phyloP scores from a whole-genome alignment of 1,140 invertebrate species.

The Manduca sexta region DNA sequence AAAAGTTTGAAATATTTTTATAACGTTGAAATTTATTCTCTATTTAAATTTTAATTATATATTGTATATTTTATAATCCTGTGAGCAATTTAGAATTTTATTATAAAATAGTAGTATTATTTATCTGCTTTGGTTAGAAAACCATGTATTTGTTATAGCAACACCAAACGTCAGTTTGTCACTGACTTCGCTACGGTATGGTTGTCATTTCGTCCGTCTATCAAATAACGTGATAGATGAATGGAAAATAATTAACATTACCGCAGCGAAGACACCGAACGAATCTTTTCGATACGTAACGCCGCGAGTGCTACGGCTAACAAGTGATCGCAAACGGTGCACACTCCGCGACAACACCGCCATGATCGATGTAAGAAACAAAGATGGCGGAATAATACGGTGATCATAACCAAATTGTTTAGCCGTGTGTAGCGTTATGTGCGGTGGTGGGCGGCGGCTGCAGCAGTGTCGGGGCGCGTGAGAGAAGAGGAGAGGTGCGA shows the following conservation, averaged over 20 bases:
- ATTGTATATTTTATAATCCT: no score
- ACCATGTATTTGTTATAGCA: constrained; percentile 3
- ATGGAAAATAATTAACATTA: constrained; percentile 64
- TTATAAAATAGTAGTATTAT: neutral
- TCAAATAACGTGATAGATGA: constrained; percentile 61
- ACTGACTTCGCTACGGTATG: constrained; percentile 67
- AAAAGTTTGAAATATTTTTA: no score
- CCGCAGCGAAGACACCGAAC: constrained; percentile 42
- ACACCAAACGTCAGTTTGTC: constrained; percentile 56
- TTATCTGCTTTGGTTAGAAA: neutral
- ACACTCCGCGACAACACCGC: constrained; percentile 47
- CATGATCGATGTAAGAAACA: constrained; percentile 73
- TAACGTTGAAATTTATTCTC: no score
- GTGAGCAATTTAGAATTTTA: no score
- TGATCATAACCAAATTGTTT: constrained; percentile 67
- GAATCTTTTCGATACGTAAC: constrained; percentile 33
- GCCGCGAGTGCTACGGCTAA: constrained; percentile 30
- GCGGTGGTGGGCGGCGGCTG: constrained; percentile 49
- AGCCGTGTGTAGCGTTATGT: constrained; percentile 56
- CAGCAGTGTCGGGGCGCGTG: constrained; percentile 62
- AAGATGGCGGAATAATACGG: constrained; percentile 74
- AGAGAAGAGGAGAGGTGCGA: constrained; percentile 48
- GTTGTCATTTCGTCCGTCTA: constrained; percentile 68
- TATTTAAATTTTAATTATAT: no score
- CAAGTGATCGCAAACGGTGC: constrained; percentile 27